Evolutionary conservation across 2,797 vertebrate genomes (phyloP).

Genomic region (Cuculus canorus): DNA sequence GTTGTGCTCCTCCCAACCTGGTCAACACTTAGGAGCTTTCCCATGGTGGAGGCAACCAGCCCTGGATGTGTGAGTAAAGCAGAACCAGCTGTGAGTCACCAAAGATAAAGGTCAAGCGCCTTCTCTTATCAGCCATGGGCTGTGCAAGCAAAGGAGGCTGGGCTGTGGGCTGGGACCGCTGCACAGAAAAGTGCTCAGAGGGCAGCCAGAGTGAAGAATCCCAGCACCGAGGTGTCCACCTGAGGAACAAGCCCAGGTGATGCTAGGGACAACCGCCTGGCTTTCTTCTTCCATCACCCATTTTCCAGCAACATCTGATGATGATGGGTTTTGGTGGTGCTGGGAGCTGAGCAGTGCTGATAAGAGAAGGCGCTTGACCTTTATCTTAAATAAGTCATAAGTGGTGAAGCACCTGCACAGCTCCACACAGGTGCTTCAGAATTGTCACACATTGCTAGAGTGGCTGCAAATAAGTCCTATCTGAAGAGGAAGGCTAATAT

Average conservation of each 20-base stretch:
- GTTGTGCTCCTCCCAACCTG: background rate
- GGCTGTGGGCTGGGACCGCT: background rate
- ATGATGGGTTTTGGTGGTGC: background rate
- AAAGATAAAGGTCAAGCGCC: constrained; percentile 33
- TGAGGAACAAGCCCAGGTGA: background rate
- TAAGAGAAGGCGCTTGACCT: too few species aligned
- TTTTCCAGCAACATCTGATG: background rate
- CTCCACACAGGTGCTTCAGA: background rate
- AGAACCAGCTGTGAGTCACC: constrained; percentile 53
- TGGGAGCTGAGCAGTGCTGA: background rate
- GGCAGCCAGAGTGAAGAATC: background rate
- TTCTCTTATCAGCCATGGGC: constrained; percentile 23
- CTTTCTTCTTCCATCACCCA: background rate
- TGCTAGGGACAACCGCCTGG: fast-evolving
- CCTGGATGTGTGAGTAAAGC: background rate
- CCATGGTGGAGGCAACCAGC: background rate
- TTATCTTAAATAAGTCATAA: background rate
- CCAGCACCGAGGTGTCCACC: background rate
- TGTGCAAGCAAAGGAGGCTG: background rate
- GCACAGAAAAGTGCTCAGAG: constrained; percentile 15
- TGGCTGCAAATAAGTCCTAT: background rate
- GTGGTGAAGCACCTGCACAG: background rate
- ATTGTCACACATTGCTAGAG: background rate
- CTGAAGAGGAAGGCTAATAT: background rate
- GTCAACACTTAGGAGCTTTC: background rate